Evolutionary conservation across 2,113 vertebrate genomes (phyloP).

Genomic region (Lophotis ruficrista): DNA sequence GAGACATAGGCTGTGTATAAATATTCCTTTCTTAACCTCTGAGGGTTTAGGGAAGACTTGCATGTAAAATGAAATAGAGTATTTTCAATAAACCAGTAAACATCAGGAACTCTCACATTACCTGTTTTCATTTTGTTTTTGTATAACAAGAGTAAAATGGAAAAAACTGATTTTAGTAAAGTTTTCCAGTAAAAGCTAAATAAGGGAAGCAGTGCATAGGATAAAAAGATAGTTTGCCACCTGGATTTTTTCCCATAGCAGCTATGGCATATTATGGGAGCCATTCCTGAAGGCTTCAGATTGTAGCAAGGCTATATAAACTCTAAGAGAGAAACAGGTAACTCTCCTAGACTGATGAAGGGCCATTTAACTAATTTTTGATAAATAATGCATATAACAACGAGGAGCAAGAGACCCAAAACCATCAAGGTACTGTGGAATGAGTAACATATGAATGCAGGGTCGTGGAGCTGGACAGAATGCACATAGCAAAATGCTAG

Average conservation of each 20-base stretch:
- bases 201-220: not conserved
- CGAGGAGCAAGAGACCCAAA: not conserved
- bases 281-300: not conserved
- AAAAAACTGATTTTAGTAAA: not conserved
- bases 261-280: not conserved
- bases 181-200: not conserved
- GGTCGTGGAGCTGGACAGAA: not conserved
- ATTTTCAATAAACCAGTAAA: not conserved
- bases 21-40: not conserved
- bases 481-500: not conserved
- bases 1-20: not conserved
- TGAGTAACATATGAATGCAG: accelerated
- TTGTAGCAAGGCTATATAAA: not conserved
- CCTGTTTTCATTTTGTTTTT: not conserved
- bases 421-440: not conserved
- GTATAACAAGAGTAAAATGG: not conserved
- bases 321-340: not conserved
- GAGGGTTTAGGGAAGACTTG: not conserved
- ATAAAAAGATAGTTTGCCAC: not conserved
- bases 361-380: not conserved
- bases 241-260: not conserved
- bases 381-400: accelerated
- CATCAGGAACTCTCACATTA: not conserved
- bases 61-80: not conserved
- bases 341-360: not conserved